Evolutionary conservation across 2,797 vertebrate species (phyloP).

Genomic region (Limosa lapponica): DNA sequence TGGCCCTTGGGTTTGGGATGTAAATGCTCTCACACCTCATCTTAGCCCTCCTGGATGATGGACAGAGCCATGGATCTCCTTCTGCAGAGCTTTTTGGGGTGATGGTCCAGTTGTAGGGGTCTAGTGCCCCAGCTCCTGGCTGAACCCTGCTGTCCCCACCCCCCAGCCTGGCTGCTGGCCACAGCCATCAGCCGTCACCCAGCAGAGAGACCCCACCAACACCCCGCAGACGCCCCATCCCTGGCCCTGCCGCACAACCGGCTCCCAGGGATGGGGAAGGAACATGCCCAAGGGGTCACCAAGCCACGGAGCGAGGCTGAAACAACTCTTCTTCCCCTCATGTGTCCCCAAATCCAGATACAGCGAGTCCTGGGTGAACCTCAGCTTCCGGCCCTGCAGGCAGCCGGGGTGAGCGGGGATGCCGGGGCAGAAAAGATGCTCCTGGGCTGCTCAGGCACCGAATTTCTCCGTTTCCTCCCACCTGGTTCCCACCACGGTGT

Average conservation of each 20-base stretch:
- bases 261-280: neutral
- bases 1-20: neutral
- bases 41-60: neutral
- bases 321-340: fast-evolving
- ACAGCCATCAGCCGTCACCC: neutral
- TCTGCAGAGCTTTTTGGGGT: neutral
- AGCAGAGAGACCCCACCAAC: neutral
- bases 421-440: fast-evolving
- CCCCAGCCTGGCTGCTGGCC: neutral
- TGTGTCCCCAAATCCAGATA: fast-evolving
- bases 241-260: fast-evolving
- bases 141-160: neutral
- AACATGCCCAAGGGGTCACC: fast-evolving
- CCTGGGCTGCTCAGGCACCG: neutral
- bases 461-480: neutral
- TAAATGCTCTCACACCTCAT: fast-evolving
- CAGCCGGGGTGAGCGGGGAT: neutral
- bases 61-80: fast-evolving
- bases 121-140: neutral
- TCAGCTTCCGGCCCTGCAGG: neutral
- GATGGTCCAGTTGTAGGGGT: fast-evolving
- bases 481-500: fast-evolving
- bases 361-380: fast-evolving
- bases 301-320: fast-evolving
- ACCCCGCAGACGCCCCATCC: fast-evolving